phyloP scores from a whole-genome alignment of 2,888 invertebrate genomes.

The Drosophila lutescens region DNA sequence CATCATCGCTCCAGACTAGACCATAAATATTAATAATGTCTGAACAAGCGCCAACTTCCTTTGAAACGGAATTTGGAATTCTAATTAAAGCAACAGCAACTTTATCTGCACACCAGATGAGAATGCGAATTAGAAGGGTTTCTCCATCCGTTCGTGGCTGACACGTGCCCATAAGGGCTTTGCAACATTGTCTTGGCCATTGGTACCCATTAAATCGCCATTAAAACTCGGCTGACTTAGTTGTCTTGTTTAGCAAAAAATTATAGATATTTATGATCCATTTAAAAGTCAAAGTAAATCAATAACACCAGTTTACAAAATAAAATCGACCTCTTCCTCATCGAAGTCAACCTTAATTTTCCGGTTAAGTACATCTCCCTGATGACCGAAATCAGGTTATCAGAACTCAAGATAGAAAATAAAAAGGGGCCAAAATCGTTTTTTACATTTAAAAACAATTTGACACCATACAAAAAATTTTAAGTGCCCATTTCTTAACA shows the following conservation, averaged over 20 bases:
- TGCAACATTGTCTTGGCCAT: neutral
- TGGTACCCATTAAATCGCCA: no score
- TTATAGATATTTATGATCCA: neutral
- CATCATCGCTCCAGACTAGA: slow-evolving; percentile 57
- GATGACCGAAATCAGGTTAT: no score
- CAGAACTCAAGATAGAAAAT: no score
- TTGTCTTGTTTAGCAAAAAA: neutral
- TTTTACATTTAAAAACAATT: no score
- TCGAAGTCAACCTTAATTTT: no score
- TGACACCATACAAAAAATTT: no score
- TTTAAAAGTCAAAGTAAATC: neutral
- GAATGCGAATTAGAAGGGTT: slow-evolving; percentile 39
- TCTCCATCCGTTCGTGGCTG: slow-evolving; percentile 43
- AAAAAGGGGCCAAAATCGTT: no score
- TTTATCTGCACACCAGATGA: slow-evolving; percentile 57
- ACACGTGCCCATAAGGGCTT: slow-evolving; percentile 63
- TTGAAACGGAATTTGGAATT: slow-evolving; percentile 74
- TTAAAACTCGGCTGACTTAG: no score
- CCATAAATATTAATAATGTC: slow-evolving; percentile 71
- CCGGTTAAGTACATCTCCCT: no score
- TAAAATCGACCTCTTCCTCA: no score
- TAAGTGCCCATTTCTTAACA: no score
- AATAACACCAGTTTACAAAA: no score
- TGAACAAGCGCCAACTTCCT: slow-evolving; percentile 73
- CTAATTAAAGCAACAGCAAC: slow-evolving; percentile 71